Conservation (phyloP, 2,113 vertebrate species). For the Thamnaconus septentrionalis region DNA sequence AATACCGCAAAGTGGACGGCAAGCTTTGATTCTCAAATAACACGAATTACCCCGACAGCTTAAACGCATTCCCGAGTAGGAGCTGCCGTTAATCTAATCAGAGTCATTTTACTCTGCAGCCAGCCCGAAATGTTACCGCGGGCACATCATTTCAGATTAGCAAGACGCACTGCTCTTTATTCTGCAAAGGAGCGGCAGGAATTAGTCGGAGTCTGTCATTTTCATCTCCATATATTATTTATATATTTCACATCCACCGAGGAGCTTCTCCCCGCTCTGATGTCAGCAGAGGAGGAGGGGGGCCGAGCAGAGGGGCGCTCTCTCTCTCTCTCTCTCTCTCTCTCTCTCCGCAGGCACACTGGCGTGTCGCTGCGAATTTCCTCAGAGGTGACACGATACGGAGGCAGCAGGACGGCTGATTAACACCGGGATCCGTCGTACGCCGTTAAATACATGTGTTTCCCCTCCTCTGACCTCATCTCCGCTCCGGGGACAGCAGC, state of each 20-base stretch:
- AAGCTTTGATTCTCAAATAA: constrained; percentile 25
- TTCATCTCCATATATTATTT: constrained; percentile 28
- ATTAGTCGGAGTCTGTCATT: constrained; percentile 48
- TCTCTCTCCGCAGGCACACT: constrained; percentile 30
- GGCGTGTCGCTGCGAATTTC: constrained; percentile 42
- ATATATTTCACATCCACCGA: constrained; percentile 9
- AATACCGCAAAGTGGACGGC: constrained; percentile 9
- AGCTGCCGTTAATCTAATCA: constrained; percentile 45
- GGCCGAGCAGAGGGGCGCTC: no score
- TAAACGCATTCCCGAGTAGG: constrained; percentile 15
- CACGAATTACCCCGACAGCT: constrained; percentile 22
- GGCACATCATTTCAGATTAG: constrained; percentile 44
- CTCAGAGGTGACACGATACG: constrained; percentile 42
- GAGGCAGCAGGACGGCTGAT: constrained; percentile 57
- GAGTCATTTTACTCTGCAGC: constrained; percentile 18
- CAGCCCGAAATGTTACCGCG: constrained; percentile 18
- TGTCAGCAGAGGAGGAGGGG: no score
- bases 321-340: no score
- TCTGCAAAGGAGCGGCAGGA: constrained; percentile 40
- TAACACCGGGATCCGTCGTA: constrained; percentile 51
- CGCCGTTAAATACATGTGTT: constrained; percentile 57
- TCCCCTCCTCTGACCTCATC: neutral
- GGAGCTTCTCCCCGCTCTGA: neutral
- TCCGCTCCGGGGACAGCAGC: constrained; percentile 16
- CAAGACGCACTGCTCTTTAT: constrained; percentile 34